Evolutionary conservation across 2,113 vertebrate genomes (phyloP).

Genomic region (Buteo buteo): DNA sequence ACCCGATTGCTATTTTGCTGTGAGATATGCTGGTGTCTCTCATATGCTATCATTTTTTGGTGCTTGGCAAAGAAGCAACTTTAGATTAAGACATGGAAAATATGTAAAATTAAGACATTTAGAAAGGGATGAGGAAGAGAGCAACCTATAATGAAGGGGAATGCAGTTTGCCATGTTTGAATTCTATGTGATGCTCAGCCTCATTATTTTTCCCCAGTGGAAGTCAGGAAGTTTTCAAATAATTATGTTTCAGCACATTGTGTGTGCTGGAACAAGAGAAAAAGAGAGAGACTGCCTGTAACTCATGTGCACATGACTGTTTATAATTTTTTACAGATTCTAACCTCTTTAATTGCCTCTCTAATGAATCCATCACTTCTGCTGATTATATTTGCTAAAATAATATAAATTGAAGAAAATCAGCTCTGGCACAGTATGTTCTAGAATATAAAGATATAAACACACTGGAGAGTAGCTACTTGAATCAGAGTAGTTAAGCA

Average conservation of each 20-base stretch:
- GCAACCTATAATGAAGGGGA: not conserved
- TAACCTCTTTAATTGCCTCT: not conserved
- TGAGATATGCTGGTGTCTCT: not conserved
- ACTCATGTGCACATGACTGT: not conserved
- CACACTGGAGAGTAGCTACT: not conserved
- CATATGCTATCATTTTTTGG: not conserved
- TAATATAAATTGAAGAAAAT: not conserved
- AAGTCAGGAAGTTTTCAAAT: not conserved
- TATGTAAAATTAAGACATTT: not conserved
- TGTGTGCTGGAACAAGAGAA: not conserved
- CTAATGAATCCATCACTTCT: not conserved
- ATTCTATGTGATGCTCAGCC: not conserved
- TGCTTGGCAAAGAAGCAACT: not conserved
- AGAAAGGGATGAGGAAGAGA: not conserved
- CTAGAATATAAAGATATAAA: not conserved
- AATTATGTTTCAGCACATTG: not conserved
- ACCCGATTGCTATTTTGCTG: not conserved
- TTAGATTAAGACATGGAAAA: not conserved
- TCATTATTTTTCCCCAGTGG: not conserved
- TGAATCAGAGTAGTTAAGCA: not conserved
- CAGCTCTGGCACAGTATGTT: not conserved
- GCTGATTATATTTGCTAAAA: not conserved
- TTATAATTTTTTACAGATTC: not conserved
- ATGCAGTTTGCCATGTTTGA: not conserved
- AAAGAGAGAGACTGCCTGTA: not conserved